Base-by-base conservation (phyloP, 2,113 vertebrate genomes). In the Cisticola juncidis region DNA sequence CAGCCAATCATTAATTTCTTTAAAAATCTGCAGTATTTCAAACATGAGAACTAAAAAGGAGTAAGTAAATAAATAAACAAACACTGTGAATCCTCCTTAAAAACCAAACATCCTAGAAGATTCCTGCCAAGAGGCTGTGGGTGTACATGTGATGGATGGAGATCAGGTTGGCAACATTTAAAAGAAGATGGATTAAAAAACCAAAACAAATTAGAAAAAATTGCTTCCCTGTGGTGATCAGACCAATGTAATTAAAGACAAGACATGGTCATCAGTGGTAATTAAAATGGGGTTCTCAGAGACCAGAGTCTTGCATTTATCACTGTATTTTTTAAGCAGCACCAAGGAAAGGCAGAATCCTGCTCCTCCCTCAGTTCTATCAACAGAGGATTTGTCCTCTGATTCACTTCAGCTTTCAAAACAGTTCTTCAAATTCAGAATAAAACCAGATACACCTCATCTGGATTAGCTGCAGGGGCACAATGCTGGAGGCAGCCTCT, bases 331-430 rank as follows among this genome's bases (percentile, higher is more conserved):
- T 5, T 80, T 4, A 9, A 69, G 33, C 20, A 60, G 61, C 81
- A 61, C 25, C 53, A 57, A 35, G 48, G 26, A 40, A 42, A 72
- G 50, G 62, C 9, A 20, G 58, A 44, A 12, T 51, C 57, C 79
- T 53, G 36, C 45, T 87, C 87, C 40, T 76, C 74, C 78, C 40
- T 16, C 73, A 21, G 12, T 33, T 58, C 29, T 4, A 12, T 9
- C 0, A 0, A 61, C 29, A 42, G 13, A 77, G 50, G 25, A 35
- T n/a, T 48, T 0, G 0, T 12, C 9, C n/a, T 44, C 68, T 58
- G 82, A 65, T 61, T 38, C 47, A 18, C 38, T 22, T 60, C 76
- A 47, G 22, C 12, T 51, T 42, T 42, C 65, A 42, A 38, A 88
- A 13, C 11, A 62, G 5, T 2, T 35, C 82, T 44, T 69, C 13